Percentiles rank a stretch among this genome's conserved stretches.
Evolutionary conservation across 2,888 invertebrate genomes (phyloP).

Genomic region (Hypomecis punctinalis): DNA sequence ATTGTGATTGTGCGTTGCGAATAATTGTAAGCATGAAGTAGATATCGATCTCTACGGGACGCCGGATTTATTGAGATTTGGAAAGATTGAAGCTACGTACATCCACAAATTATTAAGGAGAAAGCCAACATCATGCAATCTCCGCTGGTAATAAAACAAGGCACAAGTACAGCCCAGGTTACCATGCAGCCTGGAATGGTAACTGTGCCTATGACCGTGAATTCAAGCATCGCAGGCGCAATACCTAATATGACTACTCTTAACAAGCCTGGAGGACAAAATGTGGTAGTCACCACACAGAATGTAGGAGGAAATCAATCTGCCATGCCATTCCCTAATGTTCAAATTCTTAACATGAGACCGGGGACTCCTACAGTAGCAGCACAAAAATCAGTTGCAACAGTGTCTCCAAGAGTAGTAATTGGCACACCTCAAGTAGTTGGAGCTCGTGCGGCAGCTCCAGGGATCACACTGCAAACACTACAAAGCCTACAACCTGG

Average conservation of each 20-base stretch:
- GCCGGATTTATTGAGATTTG: not conserved
- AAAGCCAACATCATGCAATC: constrained; percentile 64
- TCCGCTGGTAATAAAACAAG: constrained; percentile 79
- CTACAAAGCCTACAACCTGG: constrained; percentile 94
- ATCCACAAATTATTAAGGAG: not conserved
- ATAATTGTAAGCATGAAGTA: no score
- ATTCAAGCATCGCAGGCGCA: constrained; percentile 84
- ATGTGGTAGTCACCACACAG: constrained; percentile 85
- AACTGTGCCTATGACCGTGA: constrained; percentile 87
- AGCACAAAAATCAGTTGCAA: constrained; percentile 91
- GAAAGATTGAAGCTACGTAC: not conserved
- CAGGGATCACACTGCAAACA: constrained; percentile 94
- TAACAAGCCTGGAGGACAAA: constrained; percentile 85
- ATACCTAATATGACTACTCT: constrained; percentile 88
- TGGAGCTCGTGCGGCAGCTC: constrained; percentile 91
- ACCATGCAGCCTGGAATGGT: constrained; percentile 85
- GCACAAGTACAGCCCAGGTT: constrained; percentile 66
- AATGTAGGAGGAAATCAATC: constrained; percentile 87
- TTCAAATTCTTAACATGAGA: constrained; percentile 94
- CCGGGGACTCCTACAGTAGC: constrained; percentile 88
- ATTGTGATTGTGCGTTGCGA: no score
- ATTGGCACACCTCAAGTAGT: constrained; percentile 93
- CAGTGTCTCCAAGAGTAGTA: constrained; percentile 92
- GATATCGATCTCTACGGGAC: no score
- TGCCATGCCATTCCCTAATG: constrained; percentile 88